Evolutionary conservation across 2,113 vertebrate species (phyloP).

Genomic region (Panthera uncia): DNA sequence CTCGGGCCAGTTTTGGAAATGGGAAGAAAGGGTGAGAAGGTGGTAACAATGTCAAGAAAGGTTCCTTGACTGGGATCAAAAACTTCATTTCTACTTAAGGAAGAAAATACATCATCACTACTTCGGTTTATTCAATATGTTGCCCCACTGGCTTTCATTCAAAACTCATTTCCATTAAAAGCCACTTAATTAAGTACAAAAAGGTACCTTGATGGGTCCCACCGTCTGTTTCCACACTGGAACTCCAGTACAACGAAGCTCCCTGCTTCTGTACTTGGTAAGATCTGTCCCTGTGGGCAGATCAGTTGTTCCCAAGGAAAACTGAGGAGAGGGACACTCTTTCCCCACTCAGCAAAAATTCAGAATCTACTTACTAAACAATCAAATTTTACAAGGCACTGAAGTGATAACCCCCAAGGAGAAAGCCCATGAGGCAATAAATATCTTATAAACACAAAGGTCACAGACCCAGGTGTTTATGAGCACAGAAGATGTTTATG

Average conservation of each 20-base stretch:
- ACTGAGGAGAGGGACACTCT: not conserved
- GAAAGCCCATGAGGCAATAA: constrained; percentile 77
- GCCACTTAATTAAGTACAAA: not conserved
- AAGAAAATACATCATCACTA: not conserved
- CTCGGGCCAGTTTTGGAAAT: not conserved
- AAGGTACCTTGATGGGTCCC: not conserved
- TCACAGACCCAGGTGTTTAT: constrained; percentile 77
- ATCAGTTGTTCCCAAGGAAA: not conserved
- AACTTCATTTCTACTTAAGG: not conserved
- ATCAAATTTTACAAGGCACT: constrained; percentile 83
- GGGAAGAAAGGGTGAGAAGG: not conserved
- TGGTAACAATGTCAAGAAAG: not conserved
- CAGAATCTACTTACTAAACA: constrained; percentile 79
- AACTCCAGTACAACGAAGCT: not conserved
- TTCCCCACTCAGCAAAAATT: constrained; percentile 58
- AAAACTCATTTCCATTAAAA: constrained; percentile 24
- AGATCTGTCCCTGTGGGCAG: not conserved
- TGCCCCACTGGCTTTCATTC: not conserved
- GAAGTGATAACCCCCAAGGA: constrained; percentile 77
- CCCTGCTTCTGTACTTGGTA: not conserved
- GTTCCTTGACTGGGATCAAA: not conserved
- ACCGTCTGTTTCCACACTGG: not conserved
- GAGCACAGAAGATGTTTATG: constrained; percentile 70
- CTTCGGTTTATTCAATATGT: not conserved
- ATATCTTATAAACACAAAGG: constrained; percentile 82